These are phyloP conservation scores for Zoanthus sociatus DNA, from an alignment of 92 coral and sea anemone species.

Conservation along the genomic window DNA sequence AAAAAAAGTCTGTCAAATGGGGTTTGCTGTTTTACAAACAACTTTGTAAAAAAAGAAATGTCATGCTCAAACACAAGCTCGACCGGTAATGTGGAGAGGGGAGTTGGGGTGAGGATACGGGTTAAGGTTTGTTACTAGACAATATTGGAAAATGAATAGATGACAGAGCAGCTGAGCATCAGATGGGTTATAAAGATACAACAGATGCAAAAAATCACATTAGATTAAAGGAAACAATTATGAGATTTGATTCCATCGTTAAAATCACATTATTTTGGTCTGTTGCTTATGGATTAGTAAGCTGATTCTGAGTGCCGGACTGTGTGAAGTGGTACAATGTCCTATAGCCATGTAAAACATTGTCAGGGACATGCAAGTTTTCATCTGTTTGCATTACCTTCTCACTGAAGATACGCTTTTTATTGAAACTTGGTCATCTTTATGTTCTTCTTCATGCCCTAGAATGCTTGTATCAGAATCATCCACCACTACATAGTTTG, in stretches of 20 bases:
- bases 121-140: too few relatives aligned
- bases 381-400: not conserved
- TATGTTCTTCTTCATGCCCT: slow-evolving; percentile 35
- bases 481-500: slow-evolving; percentile 44
- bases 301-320: slow-evolving; percentile 1
- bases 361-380: not conserved
- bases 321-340: not conserved
- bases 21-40: not conserved
- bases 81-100: too few relatives aligned
- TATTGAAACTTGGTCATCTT: slow-evolving; percentile 20
- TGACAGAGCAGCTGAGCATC: not conserved
- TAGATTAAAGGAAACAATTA: slow-evolving; percentile 4
- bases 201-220: not conserved
- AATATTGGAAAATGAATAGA: not conserved
- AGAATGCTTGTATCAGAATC: slow-evolving; percentile 34
- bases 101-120: too few relatives aligned
- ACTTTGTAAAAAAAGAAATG: too few relatives aligned
- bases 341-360: not conserved
- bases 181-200: slow-evolving; percentile 6
- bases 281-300: not conserved
- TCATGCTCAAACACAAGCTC: too few relatives aligned
- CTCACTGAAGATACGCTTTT: not conserved
- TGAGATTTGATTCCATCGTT: not conserved
- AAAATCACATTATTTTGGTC: not conserved
- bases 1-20: not conserved